Evolutionary conservation across 2,888 invertebrate species (phyloP).

Genomic region (Andricus curvator): DNA sequence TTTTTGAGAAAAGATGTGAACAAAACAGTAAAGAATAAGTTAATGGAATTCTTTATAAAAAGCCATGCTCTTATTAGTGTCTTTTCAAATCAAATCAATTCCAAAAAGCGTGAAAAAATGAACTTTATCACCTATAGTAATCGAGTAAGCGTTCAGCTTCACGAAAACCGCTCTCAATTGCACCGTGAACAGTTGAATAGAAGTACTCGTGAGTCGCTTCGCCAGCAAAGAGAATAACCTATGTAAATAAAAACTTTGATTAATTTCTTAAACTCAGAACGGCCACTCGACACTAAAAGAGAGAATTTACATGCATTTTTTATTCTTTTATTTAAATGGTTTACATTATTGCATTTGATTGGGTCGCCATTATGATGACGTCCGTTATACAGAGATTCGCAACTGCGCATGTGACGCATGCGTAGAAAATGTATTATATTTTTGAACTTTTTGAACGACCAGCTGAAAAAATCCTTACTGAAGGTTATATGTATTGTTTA

Average conservation of each 20-base stretch:
- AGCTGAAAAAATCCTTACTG: no score
- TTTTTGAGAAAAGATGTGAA: slow-evolving; percentile 45
- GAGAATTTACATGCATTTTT: no score
- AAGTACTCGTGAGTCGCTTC: slow-evolving; percentile 84
- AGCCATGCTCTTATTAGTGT: slow-evolving; percentile 5
- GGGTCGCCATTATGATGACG: no score
- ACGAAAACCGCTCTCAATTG: slow-evolving; percentile 86
- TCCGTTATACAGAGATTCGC: no score
- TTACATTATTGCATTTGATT: no score
- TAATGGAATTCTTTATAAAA: not conserved
- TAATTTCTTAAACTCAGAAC: slow-evolving; percentile 18
- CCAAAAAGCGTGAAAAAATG: not conserved
- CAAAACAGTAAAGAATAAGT: not conserved
- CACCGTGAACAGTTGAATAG: slow-evolving; percentile 86
- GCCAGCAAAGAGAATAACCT: slow-evolving; percentile 84
- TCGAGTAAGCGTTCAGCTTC: slow-evolving; percentile 83
- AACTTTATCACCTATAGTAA: slow-evolving; percentile 66
- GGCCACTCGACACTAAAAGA: no score
- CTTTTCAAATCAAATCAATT: slow-evolving; percentile 79
- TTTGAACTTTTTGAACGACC: no score
- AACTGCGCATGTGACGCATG: no score
- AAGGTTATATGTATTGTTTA: no score
- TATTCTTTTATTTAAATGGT: no score
- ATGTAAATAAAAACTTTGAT: slow-evolving; percentile 56
- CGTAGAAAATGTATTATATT: no score